phyloP scores from a whole-genome alignment of 2,797 vertebrate genomes.

The Merluccius polli region DNA sequence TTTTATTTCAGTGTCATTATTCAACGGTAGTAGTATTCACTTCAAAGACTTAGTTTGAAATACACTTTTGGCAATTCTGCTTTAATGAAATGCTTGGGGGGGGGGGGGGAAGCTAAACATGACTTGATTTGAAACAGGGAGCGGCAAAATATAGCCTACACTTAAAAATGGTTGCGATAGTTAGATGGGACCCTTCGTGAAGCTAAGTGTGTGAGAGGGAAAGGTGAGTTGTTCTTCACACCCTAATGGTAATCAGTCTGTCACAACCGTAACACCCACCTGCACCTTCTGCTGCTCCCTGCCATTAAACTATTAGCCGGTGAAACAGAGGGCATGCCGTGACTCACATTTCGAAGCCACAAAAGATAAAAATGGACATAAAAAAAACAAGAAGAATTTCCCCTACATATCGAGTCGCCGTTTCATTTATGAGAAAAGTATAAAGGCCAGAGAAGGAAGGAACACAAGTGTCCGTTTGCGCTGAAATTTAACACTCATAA shows the following conservation, averaged over 20 bases:
- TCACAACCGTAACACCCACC: neutral
- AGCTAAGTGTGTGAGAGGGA: neutral
- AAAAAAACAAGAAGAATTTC: neutral
- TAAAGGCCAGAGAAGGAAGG: neutral
- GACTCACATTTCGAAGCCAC: neutral
- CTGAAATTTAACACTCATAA: too few relatives aligned
- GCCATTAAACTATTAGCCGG: neutral
- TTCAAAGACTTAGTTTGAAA: neutral
- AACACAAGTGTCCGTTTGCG: neutral
- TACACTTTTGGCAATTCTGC: neutral
- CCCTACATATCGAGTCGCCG: neutral
- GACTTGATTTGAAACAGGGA: neutral
- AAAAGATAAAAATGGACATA: neutral
- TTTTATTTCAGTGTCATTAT: neutral
- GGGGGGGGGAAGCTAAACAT: neutral
- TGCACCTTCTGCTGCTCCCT: neutral
- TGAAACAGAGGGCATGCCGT: neutral
- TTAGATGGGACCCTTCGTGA: neutral
- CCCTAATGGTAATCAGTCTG: neutral
- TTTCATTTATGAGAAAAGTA: neutral
- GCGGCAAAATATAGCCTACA: neutral
- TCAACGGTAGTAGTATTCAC: neutral
- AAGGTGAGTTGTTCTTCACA: neutral
- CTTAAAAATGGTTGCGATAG: neutral
- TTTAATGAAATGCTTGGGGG: neutral